These are phyloP conservation scores for Mormyrops attenuatus DNA, from an alignment of 2,797 vertebrate genomes.

Conservation along the genomic window DNA sequence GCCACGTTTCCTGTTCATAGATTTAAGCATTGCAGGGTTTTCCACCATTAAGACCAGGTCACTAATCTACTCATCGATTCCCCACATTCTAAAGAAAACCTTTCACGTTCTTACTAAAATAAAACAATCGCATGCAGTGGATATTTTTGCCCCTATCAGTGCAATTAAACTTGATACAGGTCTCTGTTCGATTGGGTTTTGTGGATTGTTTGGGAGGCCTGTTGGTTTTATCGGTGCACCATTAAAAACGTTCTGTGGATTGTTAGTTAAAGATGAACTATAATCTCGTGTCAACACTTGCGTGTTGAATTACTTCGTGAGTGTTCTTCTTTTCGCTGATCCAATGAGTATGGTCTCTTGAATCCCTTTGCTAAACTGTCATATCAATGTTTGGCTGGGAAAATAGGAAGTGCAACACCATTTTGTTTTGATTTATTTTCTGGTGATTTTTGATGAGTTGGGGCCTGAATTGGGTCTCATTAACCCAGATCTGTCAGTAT, in stretches of 20 bases:
- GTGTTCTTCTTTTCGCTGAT: background rate
- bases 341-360: background rate
- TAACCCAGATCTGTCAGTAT: background rate
- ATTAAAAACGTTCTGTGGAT: background rate
- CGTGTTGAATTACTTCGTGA: background rate
- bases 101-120: background rate
- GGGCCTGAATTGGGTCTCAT: background rate
- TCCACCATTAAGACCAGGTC: background rate
- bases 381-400: background rate
- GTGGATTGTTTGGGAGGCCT: background rate
- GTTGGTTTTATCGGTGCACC: background rate
- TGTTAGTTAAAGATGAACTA: background rate
- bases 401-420: background rate
- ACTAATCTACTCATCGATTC: background rate
- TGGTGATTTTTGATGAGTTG: background rate
- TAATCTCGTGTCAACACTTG: background rate
- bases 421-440: background rate
- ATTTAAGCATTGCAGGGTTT: background rate
- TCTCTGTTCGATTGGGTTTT: background rate
- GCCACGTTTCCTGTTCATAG: background rate
- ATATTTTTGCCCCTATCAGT: background rate
- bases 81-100: background rate
- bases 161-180: background rate
- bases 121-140: background rate
- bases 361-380: background rate